These are phyloP conservation scores for Thelaira solivaga DNA, from an alignment of 2,888 invertebrate species.

Conservation along the genomic window DNA sequence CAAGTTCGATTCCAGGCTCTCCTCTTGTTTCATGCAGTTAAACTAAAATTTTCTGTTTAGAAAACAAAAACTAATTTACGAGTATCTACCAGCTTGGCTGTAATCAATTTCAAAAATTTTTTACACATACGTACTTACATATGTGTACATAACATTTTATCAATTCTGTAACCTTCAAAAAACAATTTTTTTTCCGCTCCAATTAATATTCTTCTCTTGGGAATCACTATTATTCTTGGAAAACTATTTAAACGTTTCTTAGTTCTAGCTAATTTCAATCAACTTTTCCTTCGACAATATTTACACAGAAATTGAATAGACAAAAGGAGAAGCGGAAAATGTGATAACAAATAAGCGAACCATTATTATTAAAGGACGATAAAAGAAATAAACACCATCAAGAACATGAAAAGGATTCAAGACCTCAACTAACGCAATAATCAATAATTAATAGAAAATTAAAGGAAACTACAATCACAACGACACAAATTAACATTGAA, in stretches of 20 bases:
- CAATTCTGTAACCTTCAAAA: neutral
- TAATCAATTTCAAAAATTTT: no score
- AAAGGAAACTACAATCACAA: constrained; percentile 11
- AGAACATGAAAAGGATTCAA: constrained; percentile 23
- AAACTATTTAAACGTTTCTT: neutral
- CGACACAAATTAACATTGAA: constrained; percentile 58
- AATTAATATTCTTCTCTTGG: neutral
- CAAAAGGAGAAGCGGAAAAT: neutral
- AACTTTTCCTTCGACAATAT: neutral
- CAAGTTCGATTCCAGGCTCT: no score
- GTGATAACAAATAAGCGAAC: neutral
- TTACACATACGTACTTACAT: no score
- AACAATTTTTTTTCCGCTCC: neutral
- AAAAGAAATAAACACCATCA: constrained; percentile 4
- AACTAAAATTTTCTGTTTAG: no score
- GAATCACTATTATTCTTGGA: constrained; percentile 20
- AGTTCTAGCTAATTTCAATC: constrained; percentile 23
- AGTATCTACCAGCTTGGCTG: no score
- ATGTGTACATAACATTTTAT: no score
- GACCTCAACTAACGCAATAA: constrained; percentile 11
- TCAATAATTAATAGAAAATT: constrained; percentile 56
- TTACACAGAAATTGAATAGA: constrained; percentile 1
- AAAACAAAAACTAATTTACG: no score
- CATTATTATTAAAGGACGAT: constrained; percentile 2
- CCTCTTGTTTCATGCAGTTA: no score